Evolutionary conservation across 2,797 vertebrate genomes (phyloP).

Genomic region (Pipistrellus kuhlii): DNA sequence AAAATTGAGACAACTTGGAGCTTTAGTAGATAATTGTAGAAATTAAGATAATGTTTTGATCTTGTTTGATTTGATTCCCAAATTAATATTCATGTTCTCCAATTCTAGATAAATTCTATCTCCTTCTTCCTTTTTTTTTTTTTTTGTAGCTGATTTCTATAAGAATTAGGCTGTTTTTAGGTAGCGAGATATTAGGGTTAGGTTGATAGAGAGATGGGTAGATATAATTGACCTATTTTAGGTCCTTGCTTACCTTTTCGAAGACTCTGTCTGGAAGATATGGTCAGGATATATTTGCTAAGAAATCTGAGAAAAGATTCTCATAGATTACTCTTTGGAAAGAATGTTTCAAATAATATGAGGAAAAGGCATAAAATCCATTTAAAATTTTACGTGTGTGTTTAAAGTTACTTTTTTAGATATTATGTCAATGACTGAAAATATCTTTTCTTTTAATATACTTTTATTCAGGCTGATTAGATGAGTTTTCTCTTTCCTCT

Average conservation of each 20-base stretch:
- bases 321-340: background rate
- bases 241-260: background rate
- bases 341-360: background rate
- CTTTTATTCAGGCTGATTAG: background rate
- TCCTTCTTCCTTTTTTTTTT: background rate
- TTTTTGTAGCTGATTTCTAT: slow-evolving; percentile 15
- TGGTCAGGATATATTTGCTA: background rate
- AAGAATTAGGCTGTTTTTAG: background rate
- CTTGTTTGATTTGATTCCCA: background rate
- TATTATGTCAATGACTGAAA: background rate
- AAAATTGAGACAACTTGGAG: slow-evolving; percentile 12
- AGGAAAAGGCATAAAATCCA: background rate
- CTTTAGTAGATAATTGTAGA: background rate
- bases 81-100: slow-evolving; percentile 14
- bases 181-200: background rate
- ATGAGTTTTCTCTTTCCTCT: background rate
- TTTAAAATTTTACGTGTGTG: background rate
- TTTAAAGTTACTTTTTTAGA: slow-evolving; percentile 5
- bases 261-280: background rate
- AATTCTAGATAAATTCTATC: background rate
- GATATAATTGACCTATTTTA: slow-evolving; percentile 15
- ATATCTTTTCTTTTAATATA: background rate
- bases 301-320: background rate
- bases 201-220: background rate
- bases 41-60: slow-evolving; percentile 29